Percentiles rank a stretch among this genome's conserved stretches.
Conservation (phyloP, 1,140 invertebrate genomes). For the Pinna nobilis region DNA sequence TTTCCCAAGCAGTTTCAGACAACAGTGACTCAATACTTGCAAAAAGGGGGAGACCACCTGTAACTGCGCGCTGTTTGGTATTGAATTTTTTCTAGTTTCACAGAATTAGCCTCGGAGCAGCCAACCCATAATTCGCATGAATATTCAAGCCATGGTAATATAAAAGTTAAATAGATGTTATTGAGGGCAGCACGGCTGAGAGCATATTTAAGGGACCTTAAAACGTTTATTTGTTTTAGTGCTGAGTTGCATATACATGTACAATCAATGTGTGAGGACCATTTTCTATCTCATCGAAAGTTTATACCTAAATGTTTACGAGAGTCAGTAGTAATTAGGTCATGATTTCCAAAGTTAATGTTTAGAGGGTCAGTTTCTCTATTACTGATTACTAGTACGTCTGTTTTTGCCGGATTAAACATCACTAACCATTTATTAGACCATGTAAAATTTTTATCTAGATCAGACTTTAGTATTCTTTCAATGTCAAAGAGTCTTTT, state of each 20-base stretch:
- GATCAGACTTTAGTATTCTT: neutral
- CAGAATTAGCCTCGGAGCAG: neutral
- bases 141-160: slow-evolving; percentile 25
- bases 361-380: neutral
- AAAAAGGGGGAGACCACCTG: slow-evolving; percentile 6
- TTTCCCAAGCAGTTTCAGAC: slow-evolving; percentile 12
- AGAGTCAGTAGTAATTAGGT: neutral
- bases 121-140: slow-evolving; percentile 14
- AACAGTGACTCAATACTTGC: slow-evolving; percentile 6
- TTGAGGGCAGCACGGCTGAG: neutral
- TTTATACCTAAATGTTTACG: neutral
- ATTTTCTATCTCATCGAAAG: neutral
- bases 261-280: neutral
- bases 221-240: slow-evolving; percentile 7
- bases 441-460: neutral
- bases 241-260: slow-evolving; percentile 3
- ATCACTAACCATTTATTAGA: neutral
- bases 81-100: slow-evolving; percentile 18
- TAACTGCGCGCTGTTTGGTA: slow-evolving; percentile 3
- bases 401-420: slow-evolving; percentile 11
- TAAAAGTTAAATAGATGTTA: slow-evolving; percentile 11
- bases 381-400: no score
- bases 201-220: slow-evolving; percentile 10
- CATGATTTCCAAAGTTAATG: neutral
- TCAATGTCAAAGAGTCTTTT: neutral